These are phyloP conservation scores for Myopa testacea DNA, from an alignment of 2,888 invertebrate species.

Conservation along the genomic window DNA sequence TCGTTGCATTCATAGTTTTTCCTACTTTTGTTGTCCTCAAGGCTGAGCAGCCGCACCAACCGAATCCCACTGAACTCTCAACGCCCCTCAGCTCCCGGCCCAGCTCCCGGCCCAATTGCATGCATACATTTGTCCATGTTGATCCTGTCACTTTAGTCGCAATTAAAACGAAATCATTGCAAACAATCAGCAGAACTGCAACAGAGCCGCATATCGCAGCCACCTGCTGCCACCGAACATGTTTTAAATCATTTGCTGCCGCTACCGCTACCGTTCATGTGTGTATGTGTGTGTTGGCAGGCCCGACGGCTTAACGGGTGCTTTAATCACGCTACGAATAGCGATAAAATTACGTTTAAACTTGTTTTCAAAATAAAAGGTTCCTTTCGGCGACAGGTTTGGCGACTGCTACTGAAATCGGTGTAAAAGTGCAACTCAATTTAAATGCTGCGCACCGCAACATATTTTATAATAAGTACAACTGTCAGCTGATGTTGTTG, in stretches of 20 bases:
- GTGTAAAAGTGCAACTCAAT: slow-evolving; percentile 36
- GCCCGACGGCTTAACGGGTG: not conserved
- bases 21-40: not conserved
- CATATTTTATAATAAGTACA: not conserved
- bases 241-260: slow-evolving; percentile 15
- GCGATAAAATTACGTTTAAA: slow-evolving; percentile 12
- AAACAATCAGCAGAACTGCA: slow-evolving; percentile 22
- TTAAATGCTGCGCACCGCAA: slow-evolving; percentile 10
- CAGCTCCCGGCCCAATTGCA: slow-evolving; percentile 3
- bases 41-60: not conserved
- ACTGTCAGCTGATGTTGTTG: not conserved
- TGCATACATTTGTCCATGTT: slow-evolving; percentile 40
- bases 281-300: not conserved
- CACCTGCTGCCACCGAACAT: slow-evolving; percentile 25
- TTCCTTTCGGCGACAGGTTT: slow-evolving; percentile 25
- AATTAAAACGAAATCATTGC: slow-evolving; percentile 42
- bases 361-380: slow-evolving; percentile 14
- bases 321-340: slow-evolving; percentile 5
- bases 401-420: not conserved
- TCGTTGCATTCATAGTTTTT: not conserved
- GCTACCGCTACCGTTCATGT: not conserved
- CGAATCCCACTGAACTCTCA: not conserved
- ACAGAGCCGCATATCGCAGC: slow-evolving; percentile 16
- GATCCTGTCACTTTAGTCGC: slow-evolving; percentile 46
- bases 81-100: not conserved